These are phyloP conservation scores for Tryphoninae sp. DNA, from an alignment of 2,888 invertebrate species.

Conservation along the genomic window DNA sequence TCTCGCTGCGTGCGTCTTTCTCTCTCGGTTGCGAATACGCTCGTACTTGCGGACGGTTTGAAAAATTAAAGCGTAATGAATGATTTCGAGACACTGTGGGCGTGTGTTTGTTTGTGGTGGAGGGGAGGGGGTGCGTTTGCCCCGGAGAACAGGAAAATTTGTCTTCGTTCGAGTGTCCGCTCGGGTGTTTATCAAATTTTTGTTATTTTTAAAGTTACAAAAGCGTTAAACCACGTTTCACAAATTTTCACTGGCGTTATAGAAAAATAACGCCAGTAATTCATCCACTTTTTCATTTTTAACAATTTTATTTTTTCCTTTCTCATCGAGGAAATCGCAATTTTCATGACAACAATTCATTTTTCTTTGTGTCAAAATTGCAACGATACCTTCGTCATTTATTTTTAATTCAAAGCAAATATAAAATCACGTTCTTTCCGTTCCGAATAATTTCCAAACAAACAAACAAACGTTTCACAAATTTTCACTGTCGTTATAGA, in stretches of 20 bases:
- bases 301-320: too few species aligned
- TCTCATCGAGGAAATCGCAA: too few species aligned
- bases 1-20: slow-evolving; percentile 2
- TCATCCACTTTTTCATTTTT: background rate
- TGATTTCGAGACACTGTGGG: background rate
- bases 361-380: background rate
- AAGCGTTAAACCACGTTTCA: background rate
- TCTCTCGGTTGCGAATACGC: background rate
- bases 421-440: background rate
- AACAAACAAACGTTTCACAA: background rate
- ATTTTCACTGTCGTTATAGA: too few species aligned
- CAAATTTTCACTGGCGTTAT: background rate
- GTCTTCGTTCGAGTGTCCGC: slow-evolving; percentile 1
- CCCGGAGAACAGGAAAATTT: slow-evolving; percentile 1
- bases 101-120: background rate
- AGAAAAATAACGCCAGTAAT: too few species aligned
- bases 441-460: background rate
- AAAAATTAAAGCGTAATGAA: slow-evolving; percentile 13
- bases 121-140: background rate
- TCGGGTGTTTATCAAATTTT: background rate
- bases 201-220: background rate
- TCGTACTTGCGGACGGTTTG: background rate
- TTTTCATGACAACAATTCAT: background rate
- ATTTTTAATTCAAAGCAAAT: background rate
- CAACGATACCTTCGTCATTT: background rate